phyloP scores from a whole-genome alignment of 2,113 vertebrate genomes.

The Callipepla squamata region DNA sequence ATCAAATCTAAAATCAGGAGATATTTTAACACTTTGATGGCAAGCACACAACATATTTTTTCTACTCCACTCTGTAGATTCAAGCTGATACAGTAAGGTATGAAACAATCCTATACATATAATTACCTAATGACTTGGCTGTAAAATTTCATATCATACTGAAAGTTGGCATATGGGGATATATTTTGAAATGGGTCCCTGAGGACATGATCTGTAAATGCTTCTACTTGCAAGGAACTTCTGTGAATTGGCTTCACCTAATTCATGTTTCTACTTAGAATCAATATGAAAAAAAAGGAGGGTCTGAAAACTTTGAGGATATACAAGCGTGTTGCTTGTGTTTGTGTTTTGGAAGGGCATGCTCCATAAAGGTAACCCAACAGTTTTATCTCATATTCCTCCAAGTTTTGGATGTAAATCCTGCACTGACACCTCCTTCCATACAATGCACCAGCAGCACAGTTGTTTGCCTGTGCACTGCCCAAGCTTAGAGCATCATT shows the following conservation, averaged over 20 bases:
- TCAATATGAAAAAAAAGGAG: background rate
- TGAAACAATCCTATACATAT: background rate
- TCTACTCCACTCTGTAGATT: background rate
- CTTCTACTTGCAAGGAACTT: background rate
- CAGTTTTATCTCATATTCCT: background rate
- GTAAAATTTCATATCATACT: conserved; percentile 11
- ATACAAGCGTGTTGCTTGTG: background rate
- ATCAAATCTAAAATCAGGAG: background rate
- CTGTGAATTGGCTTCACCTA: background rate
- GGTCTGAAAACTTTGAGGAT: background rate
- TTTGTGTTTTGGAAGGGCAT: background rate
- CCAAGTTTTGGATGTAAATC: background rate
- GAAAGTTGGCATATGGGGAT: background rate
- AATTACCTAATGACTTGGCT: conserved; percentile 48
- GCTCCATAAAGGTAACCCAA: background rate
- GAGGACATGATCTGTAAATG: background rate
- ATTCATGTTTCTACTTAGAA: background rate
- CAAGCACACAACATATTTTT: background rate
- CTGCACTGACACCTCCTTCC: background rate
- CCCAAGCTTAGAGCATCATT: background rate
- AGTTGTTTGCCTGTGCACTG: background rate
- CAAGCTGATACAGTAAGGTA: background rate
- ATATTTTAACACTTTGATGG: conserved; percentile 19
- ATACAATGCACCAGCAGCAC: background rate
- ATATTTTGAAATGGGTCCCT: background rate